Base-by-base conservation (phyloP, 2,888 invertebrate genomes). In the Physocephala rufipes region DNA sequence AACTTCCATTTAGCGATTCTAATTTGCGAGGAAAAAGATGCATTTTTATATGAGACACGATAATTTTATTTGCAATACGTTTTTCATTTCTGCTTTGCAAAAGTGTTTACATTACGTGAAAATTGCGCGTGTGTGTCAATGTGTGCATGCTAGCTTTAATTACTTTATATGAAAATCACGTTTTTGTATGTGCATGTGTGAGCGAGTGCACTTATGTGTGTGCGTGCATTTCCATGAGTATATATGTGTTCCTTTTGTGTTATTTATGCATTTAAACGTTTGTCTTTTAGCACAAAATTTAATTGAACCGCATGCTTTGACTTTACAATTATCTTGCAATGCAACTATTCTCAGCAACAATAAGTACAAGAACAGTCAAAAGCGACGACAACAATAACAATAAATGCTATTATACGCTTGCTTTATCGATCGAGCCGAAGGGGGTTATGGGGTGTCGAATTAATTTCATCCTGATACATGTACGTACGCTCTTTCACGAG, bases 301-400 rank as follows among this genome's bases (percentile, higher is more conserved):
- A 67, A 67, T 67, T 71, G 66, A 51, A 43, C n/a, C 43, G 66
- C 71, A 71, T 71, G 74, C 69, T 72, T 67, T 74, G 71, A 74
- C 72, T 71, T 61, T 70, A 63, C 69, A 72, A 74, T 72, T 71
- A 36, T 36, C 36, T 36, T 36, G 62, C 66, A 74, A 72, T 72
- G 69, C 36, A 74, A 74, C 71, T 72, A n/a, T n/a, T n/a, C n/a
- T n/a, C n/a, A n/a, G n/a, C n/a, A n/a, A n/a, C 53, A 63, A 36
- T 9, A 36, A 36, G 36, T 7, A 36, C 36, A 9, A 36, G 26
- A 55, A 55, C 28, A 15, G 30, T 7, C 28, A 26, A 58, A 16
- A 43, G 49, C 36, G 61, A 49, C 21, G 62, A 49, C 15, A 67
- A 61, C 30, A 68, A 24, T 49, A 36, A 16, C 28, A 30, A 30